Evolutionary conservation across 2,888 invertebrate genomes (phyloP), one percentile per base, ranked within the genome.

Genomic region (Empis livida): DNA sequence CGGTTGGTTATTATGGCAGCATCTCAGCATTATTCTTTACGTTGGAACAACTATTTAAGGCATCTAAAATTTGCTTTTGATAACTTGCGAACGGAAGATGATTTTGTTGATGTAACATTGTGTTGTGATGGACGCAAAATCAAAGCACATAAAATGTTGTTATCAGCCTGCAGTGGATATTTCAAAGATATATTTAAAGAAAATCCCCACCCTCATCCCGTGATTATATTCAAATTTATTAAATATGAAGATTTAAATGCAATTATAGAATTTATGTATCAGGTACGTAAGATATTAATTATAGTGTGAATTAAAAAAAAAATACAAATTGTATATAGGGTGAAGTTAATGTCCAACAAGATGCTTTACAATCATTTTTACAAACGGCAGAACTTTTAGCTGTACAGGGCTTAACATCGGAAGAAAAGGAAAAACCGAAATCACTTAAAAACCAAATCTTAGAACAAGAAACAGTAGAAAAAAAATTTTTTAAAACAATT

Each of bases 101-200:
- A 77, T 70, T 77, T 89, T 53, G 86, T 87, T 46, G 90, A 90
- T 73, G 89, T 89, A 46, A 90, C 88, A 50, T 71, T 90, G 53
- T 84, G 85, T 65, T 88, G 87, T 62, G 89, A 89, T 65, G 89
- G 89, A 52, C 80, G 82, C 50, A 80, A 82, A 70, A 82, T 90
- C 54, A 81, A 80, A 60, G 89, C 89, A 37, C 90, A 90, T 62
- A 87, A 84, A 73, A 82, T 89, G 74, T 75, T 90, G 45, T 72
- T 90, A 17, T 86, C 88, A 0, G 88, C 88, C 8, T 90, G 89
- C 63, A 89, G 89, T 59, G 78, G 77, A 55, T 90, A 88, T 63
- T 89, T 90, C 62, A 77, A 74, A 55, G 77, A 79, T 60, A 76
- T 79, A 56, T 78, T 80, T 53, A 74, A 82, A 71, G 84, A 84